Base-by-base conservation (phyloP, 2,797 vertebrate species). In the Squalus acanthias region DNA sequence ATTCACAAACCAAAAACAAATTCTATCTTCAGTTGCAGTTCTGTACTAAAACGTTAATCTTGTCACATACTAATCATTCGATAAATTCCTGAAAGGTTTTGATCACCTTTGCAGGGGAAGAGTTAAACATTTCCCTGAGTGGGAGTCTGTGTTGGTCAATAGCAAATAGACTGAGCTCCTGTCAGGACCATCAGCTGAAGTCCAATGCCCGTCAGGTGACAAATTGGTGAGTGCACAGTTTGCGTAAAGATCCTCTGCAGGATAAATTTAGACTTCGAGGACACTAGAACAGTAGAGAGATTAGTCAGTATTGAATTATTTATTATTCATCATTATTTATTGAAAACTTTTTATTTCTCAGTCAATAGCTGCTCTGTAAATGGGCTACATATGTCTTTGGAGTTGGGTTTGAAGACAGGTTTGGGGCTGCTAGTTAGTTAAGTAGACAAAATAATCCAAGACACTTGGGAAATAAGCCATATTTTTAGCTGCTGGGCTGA, bases 251-350 rank as follows among this genome's bases (percentile, higher is more conserved):
- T 92, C 60, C 50, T 46, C 39, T 69, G 20, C 24, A 69, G 69
- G 91, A 46, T 26, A 65, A n/a, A 63, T 92, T 93, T 67, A 93
- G 63, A 69, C 9, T 69, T 39, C 46, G 91, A 93, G 65, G 65
- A 69, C n/a, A 50, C n/a, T 10, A 46, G 20, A 93, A 93, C 65
- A 69, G 63, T 24, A 69, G 65, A 46, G 65, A 93, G 65, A 69
- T 93, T 93, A 93, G 91, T 69, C n/a, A n/a, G 91, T 24, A 3
- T 69, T 93, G 65, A 93, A 93, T 93, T 69, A 93, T 93, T 93
- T 93, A 93, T 93, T 69, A 46, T 46, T 69, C 91, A 24, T 93
- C 91, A 93, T 93, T 69, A 93, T 69, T 93, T 46, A 93, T 93
- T 93, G 91, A 93, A 93, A 93, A 93, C 91, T 12, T 85, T 85